Conservation (phyloP, 2,888 invertebrate genomes). For the Parnassius mnemosyne region DNA sequence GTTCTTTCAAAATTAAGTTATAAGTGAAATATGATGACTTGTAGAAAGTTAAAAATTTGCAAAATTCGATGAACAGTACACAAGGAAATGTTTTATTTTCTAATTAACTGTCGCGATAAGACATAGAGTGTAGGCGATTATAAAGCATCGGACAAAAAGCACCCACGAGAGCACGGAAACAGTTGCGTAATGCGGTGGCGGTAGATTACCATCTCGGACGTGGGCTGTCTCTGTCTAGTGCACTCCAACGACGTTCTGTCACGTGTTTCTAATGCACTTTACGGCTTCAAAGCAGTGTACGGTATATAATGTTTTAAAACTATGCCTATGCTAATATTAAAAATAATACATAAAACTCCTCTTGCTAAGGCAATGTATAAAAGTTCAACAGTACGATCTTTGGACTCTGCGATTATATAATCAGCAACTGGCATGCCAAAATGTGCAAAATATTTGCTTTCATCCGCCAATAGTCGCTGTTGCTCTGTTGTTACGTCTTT, state of each 20-base stretch:
- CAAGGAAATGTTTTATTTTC: constrained; percentile 11
- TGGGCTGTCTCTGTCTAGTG: constrained; percentile 14
- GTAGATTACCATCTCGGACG: constrained; percentile 21
- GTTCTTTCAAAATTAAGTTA: no score
- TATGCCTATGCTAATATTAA: no score
- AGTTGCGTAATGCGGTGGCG: constrained; percentile 23
- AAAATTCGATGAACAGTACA: background rate
- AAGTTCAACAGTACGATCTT: no score
- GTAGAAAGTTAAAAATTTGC: no score
- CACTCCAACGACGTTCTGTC: constrained; percentile 1
- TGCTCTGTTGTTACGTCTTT: no score
- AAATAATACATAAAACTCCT: no score
- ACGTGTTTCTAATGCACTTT: constrained; percentile 8
- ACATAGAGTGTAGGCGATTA: constrained; percentile 22
- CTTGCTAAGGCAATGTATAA: no score
- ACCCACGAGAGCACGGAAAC: constrained; percentile 10
- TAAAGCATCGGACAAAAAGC: constrained; percentile 21
- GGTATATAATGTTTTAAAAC: background rate
- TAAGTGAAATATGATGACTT: no score
- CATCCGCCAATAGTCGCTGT: no score
- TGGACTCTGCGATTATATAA: no score
- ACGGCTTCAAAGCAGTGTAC: background rate
- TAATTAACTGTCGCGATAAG: constrained; percentile 16
- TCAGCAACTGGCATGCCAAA: no score
- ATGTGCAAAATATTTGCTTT: no score